phyloP scores from a whole-genome alignment of 2,797 vertebrate species.

The Bryconaethiops microstoma region DNA sequence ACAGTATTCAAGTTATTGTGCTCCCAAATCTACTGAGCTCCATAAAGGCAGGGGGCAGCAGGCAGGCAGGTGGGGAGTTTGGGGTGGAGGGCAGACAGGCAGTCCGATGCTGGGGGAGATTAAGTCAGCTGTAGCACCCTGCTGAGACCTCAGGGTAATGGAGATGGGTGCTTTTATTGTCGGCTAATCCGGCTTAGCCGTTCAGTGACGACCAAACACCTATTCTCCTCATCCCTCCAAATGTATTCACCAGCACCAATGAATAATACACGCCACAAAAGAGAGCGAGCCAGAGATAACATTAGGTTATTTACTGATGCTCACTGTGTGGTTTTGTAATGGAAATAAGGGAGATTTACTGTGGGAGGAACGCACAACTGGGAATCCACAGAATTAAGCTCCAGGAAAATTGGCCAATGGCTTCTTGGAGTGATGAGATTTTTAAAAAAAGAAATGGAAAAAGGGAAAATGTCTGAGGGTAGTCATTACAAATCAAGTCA shows the following conservation, averaged over 20 bases:
- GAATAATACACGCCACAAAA: conserved; percentile 69
- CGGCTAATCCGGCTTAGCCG: conserved; percentile 79
- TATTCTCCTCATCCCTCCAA: conserved; percentile 64
- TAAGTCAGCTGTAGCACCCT: conserved; percentile 74
- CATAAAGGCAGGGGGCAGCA: conserved; percentile 44
- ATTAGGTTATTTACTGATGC: conserved; percentile 54
- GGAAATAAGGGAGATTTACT: conserved; percentile 52
- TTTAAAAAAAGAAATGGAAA: conserved; percentile 18
- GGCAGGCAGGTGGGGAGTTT: not conserved
- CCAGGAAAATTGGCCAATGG: conserved; percentile 41
- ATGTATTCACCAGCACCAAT: conserved; percentile 70
- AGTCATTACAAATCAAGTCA: conserved; percentile 57
- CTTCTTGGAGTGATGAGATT: conserved; percentile 56
- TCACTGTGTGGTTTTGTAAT: conserved; percentile 53
- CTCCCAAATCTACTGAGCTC: conserved; percentile 46
- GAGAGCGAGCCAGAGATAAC: conserved; percentile 44
- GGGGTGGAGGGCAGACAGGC: not conserved
- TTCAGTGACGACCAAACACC: conserved; percentile 66
- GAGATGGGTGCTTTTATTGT: conserved; percentile 76
- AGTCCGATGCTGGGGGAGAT: conserved; percentile 65
- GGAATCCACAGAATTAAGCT: conserved; percentile 46
- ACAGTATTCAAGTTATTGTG: conserved; percentile 32
- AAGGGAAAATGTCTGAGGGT: conserved; percentile 39
- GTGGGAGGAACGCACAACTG: conserved; percentile 27
- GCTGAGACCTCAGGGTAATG: conserved; percentile 69